Base-by-base conservation (phyloP, 2,888 invertebrate genomes). In the Tyria jacobaeae region DNA sequence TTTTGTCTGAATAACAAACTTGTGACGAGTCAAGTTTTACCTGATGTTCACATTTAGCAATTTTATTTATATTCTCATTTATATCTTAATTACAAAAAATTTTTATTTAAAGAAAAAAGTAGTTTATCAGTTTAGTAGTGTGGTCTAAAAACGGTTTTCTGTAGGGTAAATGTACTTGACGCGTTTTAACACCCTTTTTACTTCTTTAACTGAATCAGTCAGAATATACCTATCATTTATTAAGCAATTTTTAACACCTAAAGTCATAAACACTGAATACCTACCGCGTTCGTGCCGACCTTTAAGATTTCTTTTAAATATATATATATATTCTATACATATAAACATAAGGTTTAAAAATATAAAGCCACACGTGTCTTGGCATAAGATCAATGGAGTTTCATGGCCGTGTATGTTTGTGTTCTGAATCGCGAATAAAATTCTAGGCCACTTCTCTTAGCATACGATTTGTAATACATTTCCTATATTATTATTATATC, bases 281-380 rank as follows among this genome's bases (percentile, higher is more conserved):
- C 9, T 17, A 41, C 9, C 21, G 35, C 7, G n/a, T n/a, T 39
- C 17, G 4, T 50, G 15, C 31, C 31, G 7, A 31, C 31, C 27
- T 17, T 31, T 49, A 1, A 31, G 2, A 31, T 31, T n/a, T n/a
- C n/a, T n/a, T n/a, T n/a, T n/a, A 50, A 5, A 31, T 27, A 17
- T 31, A 17, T 27, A 25, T 41, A 21, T 49, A 3, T 35, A 44
- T 51, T 58, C 60, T 9, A 21, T 34, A 44, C 44, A 49, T 24
- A 14, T 14, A 49, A 31, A 41, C 31, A 31, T 14, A 15, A 15
- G 39, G 17, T 53, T 52, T 59, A 59, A 52, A 59, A 53, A 59
- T 59, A 59, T 35, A 41, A 58, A 58, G 27, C 25, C 41, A 21
- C 21, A 52, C 37, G 44, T 61, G 49, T 50, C 44, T 56, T 56